Evolutionary conservation across 2,113 vertebrate genomes (phyloP), one percentile per base, ranked within the genome.

Genomic region (Alces alces): DNA sequence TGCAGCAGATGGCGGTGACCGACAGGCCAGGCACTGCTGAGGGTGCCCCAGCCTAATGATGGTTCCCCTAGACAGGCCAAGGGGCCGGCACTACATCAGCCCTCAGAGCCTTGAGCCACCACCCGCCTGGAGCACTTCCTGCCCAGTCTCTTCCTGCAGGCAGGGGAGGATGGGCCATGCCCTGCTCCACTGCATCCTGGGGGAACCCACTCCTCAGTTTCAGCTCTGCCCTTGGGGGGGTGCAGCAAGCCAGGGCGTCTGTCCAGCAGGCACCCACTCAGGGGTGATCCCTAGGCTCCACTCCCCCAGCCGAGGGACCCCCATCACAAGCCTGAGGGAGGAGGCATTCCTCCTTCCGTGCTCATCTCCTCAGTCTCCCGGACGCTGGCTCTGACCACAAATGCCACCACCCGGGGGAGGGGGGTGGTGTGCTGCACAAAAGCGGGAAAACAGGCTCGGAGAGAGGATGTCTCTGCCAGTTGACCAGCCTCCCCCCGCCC

Each of bases 361-460:
- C 4, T 9, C 4, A 33, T 4, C 12, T 27, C 58, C 43, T 79
- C 2, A 13, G 21, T 47, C 47, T 80, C n/a, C 66, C 7, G 5
- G 58, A 43, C 47, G 60, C 45, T 0, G 1, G 28, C 15, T 64
- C 60, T 58, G 84, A 47, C 45, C 45, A 47, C 1, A 1, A 50
- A 36, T 0, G 30, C 1, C 5, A 9, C 47, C 30, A 1, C 0
- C 2, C 1, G 0, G 43, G 39, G 23, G 39, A 39, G 5, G 36
- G 70, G 70, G 12, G 3, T 11, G 1, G 1, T 76, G 70, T 13
- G 70, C 36, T 76, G 23, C 5, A 7, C 70, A 27, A 25, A 76
- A 27, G 7, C 2, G 1, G 39, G 16, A 47, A 33, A 52, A 23
- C 0, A 57, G 64, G 60, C 25, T 57, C 0, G 7, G 17, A 19